Percentiles rank a stretch among this genome's conserved stretches.
Conservation (phyloP, 2,888 invertebrate species). For the Spilosoma lubricipeda region DNA sequence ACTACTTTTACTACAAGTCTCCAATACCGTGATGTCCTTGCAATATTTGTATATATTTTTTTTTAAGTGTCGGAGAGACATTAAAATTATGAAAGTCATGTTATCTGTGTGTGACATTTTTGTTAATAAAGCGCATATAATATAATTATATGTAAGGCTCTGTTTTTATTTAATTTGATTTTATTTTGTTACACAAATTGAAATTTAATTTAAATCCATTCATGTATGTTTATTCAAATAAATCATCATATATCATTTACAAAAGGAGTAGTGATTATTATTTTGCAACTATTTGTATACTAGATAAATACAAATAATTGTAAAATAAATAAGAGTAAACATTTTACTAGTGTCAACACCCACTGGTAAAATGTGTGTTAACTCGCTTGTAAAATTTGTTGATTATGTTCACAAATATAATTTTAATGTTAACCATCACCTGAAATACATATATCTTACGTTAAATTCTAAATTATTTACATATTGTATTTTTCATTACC, state of each 20-base stretch:
- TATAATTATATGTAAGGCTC: background rate
- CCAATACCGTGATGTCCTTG: background rate
- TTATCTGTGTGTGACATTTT: background rate
- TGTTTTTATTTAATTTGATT: background rate
- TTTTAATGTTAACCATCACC: background rate
- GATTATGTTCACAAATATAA: background rate
- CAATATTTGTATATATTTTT: background rate
- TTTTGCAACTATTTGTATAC: background rate
- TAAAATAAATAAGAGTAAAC: background rate
- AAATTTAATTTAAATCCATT: background rate
- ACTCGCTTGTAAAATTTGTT: background rate
- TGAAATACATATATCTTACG: background rate
- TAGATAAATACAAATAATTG: background rate
- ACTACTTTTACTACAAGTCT: background rate
- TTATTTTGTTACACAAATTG: background rate
- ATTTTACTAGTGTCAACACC: background rate
- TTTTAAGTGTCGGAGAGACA: background rate
- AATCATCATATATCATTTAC: background rate
- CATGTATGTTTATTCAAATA: background rate
- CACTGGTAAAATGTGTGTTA: background rate
- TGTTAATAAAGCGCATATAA: background rate
- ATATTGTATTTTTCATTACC: background rate
- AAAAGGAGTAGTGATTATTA: background rate
- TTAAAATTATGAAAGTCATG: background rate
- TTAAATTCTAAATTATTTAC: background rate